phyloP scores from a whole-genome alignment of 2,888 invertebrate species.

The Teleiodes luculella region DNA sequence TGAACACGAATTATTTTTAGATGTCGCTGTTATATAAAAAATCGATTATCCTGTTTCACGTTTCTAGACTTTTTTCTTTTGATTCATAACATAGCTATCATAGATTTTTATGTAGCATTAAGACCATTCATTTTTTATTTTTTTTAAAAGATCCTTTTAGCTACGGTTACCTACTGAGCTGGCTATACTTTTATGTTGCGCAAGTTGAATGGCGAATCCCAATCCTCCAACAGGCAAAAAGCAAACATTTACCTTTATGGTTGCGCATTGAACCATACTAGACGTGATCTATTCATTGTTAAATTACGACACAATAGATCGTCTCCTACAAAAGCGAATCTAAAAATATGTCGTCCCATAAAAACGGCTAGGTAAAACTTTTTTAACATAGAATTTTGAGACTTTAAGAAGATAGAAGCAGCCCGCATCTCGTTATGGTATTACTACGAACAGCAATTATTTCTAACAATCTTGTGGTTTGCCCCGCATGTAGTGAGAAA shows the following conservation, averaged over 20 bases:
- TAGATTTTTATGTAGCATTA: background rate
- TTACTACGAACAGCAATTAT: conserved; percentile 62
- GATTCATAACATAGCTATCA: background rate
- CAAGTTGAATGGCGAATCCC: conserved; percentile 63
- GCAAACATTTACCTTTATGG: conserved; percentile 67
- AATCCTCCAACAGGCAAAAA: conserved; percentile 63
- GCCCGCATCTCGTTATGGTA: conserved; percentile 62
- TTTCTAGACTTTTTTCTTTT: background rate
- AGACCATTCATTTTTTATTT: conserved; percentile 23
- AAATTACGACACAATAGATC: conserved; percentile 64
- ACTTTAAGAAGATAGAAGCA: conserved; percentile 31
- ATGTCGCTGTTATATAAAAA: background rate
- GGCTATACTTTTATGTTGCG: conserved; percentile 64
- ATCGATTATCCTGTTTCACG: background rate
- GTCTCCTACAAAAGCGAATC: conserved; percentile 59
- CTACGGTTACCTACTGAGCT: conserved; percentile 65
- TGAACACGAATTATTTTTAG: conserved; percentile 9
- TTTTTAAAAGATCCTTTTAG: conserved; percentile 48
- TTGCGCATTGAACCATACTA: conserved; percentile 67
- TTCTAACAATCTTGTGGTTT: conserved; percentile 70
- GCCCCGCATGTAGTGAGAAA: conserved; percentile 66
- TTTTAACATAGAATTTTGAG: conserved; percentile 41
- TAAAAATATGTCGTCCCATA: conserved; percentile 60
- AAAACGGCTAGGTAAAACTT: conserved; percentile 46
- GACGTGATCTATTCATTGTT: conserved; percentile 69